Evolutionary conservation across 2,113 vertebrate species (phyloP).

Genomic region (Labeo catla): DNA sequence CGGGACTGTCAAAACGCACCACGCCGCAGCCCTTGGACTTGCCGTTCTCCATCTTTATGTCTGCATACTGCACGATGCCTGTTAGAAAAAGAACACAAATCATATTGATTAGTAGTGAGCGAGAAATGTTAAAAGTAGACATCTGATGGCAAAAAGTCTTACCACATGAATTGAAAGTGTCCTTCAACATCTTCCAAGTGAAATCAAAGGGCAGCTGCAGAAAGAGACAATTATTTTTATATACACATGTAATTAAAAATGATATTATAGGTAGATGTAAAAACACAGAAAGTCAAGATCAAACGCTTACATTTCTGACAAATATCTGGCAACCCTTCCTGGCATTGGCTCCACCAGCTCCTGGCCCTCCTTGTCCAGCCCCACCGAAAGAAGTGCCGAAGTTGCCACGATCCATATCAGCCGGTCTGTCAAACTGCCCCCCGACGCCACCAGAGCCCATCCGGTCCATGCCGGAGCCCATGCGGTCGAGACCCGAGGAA

Average conservation of each 20-base stretch:
- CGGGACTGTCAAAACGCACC: slow-evolving; percentile 93
- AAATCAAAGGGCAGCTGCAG: slow-evolving; percentile 95
- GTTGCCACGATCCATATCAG: slow-evolving; percentile 90
- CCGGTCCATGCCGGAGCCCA: slow-evolving; percentile 87
- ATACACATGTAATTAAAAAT: neutral
- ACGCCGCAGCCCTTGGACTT: slow-evolving; percentile 98
- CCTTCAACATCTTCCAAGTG: slow-evolving; percentile 98
- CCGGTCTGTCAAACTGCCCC: slow-evolving; percentile 86
- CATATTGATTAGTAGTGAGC: neutral
- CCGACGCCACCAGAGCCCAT: slow-evolving; percentile 87
- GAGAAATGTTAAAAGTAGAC: slow-evolving; percentile 32
- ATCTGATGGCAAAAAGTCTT: slow-evolving; percentile 60
- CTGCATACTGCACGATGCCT: slow-evolving; percentile 96
- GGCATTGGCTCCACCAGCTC: slow-evolving; percentile 77
- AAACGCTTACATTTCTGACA: slow-evolving; percentile 92
- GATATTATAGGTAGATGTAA: neutral
- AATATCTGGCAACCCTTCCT: slow-evolving; percentile 98
- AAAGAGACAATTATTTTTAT: neutral
- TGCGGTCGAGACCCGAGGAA: slow-evolving; percentile 81
- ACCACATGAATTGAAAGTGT: slow-evolving; percentile 97
- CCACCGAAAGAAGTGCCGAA: slow-evolving; percentile 89
- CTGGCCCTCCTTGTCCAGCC: slow-evolving; percentile 84
- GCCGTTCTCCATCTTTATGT: slow-evolving; percentile 98
- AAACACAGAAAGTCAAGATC: neutral
- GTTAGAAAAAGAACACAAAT: slow-evolving; percentile 24